phyloP scores from a whole-genome alignment of 2,888 invertebrate genomes.

The Ophion obscuratus region DNA sequence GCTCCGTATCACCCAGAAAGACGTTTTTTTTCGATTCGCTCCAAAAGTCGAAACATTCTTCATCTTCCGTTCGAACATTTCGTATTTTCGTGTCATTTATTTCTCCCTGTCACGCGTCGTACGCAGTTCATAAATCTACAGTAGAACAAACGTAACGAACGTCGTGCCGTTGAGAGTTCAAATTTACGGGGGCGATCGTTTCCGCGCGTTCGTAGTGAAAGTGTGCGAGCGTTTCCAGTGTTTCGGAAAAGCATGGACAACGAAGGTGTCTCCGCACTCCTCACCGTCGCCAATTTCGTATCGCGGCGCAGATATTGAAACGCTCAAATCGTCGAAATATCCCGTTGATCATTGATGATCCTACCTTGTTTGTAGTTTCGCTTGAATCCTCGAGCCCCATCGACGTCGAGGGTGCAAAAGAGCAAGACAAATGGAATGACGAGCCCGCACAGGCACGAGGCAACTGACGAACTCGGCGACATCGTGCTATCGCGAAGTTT shows the following conservation, averaged over 20 bases:
- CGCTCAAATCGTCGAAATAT: not conserved
- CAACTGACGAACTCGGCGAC: constrained; percentile 59
- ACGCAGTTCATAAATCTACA: not conserved
- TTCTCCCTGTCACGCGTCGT: not conserved
- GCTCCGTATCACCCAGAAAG: constrained; percentile 46
- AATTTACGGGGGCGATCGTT: not conserved
- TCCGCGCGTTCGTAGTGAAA: not conserved
- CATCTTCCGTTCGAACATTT: not conserved
- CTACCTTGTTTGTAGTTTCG: constrained; percentile 74
- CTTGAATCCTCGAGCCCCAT: constrained; percentile 74
- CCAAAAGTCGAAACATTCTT: not conserved
- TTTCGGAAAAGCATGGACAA: not conserved
- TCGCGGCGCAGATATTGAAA: no score
- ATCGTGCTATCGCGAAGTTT: constrained; percentile 50
- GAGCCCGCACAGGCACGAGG: constrained; percentile 63
- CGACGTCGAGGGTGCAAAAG: constrained; percentile 65
- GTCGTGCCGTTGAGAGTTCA: not conserved
- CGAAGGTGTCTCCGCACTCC: no score
- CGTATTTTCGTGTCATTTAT: not conserved
- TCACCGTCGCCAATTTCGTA: not conserved
- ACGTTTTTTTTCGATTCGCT: constrained; percentile 9
- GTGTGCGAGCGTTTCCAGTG: not conserved
- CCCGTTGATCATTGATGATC: constrained; percentile 12
- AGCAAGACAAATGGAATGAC: constrained; percentile 65
- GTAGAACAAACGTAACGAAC: not conserved